phyloP scores from a whole-genome alignment of 2,797 vertebrate species.

The Martes flavigula region DNA sequence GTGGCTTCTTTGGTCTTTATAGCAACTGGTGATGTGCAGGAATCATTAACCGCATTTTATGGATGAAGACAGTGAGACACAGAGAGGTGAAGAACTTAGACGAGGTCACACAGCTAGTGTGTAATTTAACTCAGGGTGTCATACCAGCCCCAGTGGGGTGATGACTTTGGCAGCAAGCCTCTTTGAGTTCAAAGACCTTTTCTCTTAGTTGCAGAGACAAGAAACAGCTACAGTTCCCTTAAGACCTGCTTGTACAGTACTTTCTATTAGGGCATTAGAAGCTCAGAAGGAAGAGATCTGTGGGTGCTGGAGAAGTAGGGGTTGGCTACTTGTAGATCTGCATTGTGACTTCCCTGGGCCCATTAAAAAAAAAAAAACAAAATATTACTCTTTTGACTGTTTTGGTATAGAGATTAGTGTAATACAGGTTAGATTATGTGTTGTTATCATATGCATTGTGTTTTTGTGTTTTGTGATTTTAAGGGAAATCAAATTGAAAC shows the following conservation, averaged over 20 bases:
- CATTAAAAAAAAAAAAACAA: not conserved
- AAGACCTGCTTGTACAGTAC: not conserved
- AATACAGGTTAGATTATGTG: not conserved
- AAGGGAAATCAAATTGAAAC: not conserved
- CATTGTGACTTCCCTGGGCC: not conserved
- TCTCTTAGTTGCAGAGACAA: not conserved
- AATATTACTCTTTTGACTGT: not conserved
- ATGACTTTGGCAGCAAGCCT: not conserved
- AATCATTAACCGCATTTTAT: not conserved
- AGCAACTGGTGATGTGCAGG: not conserved
- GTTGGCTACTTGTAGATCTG: not conserved
- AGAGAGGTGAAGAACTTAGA: not conserved
- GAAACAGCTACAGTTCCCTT: not conserved
- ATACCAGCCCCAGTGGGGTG: not conserved
- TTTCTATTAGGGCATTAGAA: not conserved
- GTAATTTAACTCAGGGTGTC: not conserved
- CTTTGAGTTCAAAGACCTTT: not conserved
- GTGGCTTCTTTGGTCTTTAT: not conserved
- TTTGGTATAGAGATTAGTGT: not conserved
- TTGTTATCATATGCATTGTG: not conserved
- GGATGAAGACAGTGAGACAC: not conserved
- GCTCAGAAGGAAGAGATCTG: not conserved
- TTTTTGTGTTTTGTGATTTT: not conserved
- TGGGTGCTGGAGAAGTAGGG: not conserved
- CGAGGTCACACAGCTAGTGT: not conserved